phyloP scores from a whole-genome alignment of 2,113 vertebrate genomes.

The Sinocyclocheilus anophthalmus region DNA sequence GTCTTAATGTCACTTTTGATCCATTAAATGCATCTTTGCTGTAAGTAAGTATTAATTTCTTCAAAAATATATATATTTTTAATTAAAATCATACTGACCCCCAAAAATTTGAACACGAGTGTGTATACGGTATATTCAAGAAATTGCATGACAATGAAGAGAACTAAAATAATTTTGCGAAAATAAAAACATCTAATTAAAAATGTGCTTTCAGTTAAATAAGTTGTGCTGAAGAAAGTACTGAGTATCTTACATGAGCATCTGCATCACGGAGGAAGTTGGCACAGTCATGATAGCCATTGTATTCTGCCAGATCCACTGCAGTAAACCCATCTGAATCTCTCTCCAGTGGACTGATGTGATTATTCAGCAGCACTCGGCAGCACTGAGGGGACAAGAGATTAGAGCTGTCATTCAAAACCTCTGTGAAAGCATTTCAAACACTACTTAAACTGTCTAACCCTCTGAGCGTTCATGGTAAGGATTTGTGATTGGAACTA shows the following conservation, averaged over 20 bases:
- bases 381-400: conserved; percentile 75
- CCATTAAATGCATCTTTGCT: too few relatives aligned
- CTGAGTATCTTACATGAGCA: conserved; percentile 68
- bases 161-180: too few relatives aligned
- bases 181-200: neutral
- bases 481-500: neutral
- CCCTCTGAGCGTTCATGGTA: neutral
- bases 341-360: conserved; percentile 69
- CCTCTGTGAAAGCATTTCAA: neutral
- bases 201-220: neutral
- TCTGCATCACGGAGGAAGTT: conserved; percentile 73
- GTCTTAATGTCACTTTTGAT: neutral
- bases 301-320: conserved; percentile 81
- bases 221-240: neutral
- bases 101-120: neutral
- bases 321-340: conserved; percentile 82
- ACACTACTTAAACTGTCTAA: neutral
- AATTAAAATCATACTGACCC: neutral
- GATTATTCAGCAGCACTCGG: conserved; percentile 76
- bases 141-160: neutral
- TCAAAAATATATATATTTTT: neutral
- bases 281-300: conserved; percentile 80
- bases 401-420: conserved; percentile 8
- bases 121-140: neutral
- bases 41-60: neutral